Conservation (phyloP, 2,797 vertebrate species). For the Schizopygopsis pylzovi region DNA sequence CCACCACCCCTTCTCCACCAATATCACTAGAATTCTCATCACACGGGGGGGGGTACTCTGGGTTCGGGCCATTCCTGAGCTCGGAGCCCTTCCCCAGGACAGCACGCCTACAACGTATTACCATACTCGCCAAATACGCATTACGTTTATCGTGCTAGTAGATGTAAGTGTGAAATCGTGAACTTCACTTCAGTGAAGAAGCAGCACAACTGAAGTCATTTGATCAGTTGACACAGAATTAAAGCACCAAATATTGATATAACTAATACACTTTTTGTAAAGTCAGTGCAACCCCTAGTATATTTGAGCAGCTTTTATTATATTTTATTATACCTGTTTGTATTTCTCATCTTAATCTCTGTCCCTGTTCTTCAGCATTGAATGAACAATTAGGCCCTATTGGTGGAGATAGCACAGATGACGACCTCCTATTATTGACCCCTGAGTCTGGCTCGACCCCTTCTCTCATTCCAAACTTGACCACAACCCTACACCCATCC, state of each 20-base stretch:
- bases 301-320: not conserved
- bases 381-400: conserved; percentile 57
- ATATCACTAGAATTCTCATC: no score
- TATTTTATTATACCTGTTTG: not conserved
- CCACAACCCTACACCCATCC: conserved; percentile 29
- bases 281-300: not conserved
- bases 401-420: conserved; percentile 50
- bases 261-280: not conserved
- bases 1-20: no score
- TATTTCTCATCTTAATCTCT: conserved; percentile 19
- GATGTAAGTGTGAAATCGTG: no score
- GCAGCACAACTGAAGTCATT: not conserved
- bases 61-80: no score
- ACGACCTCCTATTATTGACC: conserved; percentile 71
- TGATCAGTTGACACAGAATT: not conserved
- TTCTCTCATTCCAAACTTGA: conserved; percentile 33
- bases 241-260: not conserved
- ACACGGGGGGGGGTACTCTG: no score
- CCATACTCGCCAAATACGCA: no score
- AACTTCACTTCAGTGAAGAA: no score
- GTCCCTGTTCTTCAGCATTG: conserved; percentile 54
- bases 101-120: no score
- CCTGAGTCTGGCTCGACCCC: conserved; percentile 53
- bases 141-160: no score
- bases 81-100: no score